Evolutionary conservation across 2,113 vertebrate genomes (phyloP), one percentile per base, ranked within the genome.

Genomic region (Saguinus imperator): DNA sequence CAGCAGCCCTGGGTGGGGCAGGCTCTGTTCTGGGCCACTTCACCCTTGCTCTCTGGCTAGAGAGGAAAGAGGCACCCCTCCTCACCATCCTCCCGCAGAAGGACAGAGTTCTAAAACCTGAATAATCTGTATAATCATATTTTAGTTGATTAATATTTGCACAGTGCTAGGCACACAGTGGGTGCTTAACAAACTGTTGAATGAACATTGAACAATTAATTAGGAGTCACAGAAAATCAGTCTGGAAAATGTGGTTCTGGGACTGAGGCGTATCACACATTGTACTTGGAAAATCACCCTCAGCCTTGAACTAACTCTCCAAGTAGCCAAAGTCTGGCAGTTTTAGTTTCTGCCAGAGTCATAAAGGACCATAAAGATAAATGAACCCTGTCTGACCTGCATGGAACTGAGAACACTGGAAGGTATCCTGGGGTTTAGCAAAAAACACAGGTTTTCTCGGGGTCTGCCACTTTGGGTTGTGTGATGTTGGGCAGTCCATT

Each of bases 211-310:
- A 58, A 61, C 17, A 25, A 18, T 58, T 58, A 32, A 18, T 68
- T 58, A 87, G 40, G 48, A 70, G 35, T 45, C 45, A 84, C 13
- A 55, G 55, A 83, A 87, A 89, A 95, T 21, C 32, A 84, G 23
- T 80, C 88, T 89, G 52, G n/a, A 61, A 96, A 93, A 86, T 18
- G 35, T 50, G 77, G 21, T 23, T 91, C n/a, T 52, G 43, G 23
- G 72, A 5, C 17, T 86, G 35, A 21, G 50, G 70, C 40, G 17
- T 55, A n/a, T 79, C 23, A 61, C 7, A 85, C 18, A 32, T 32
- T 84, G 37, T 72, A 66, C 85, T 96, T 86, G 93, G 94, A 96
- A 93, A 97, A 86, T 73, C 37, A 81, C 37, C 27, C 18, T 91
- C 37, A 79, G 73, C 43, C 83, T 83, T 95, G 93, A 96, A 93